These are phyloP conservation scores for Antheraea pernyi DNA, from an alignment of 1,140 invertebrate species.

Conservation along the genomic window DNA sequence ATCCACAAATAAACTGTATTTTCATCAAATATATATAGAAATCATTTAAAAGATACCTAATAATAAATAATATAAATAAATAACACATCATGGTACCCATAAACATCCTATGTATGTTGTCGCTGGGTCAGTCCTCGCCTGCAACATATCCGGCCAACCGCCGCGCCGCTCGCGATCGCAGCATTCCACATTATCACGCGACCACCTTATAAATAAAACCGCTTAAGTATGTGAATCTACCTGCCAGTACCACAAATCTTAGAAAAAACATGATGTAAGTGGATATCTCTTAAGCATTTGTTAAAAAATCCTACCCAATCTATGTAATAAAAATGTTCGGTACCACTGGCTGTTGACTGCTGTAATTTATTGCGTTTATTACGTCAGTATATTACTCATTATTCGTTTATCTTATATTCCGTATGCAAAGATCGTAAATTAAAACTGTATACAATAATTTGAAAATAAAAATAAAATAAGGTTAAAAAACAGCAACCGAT, in stretches of 20 bases:
- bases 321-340: slow-evolving; percentile 6
- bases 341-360: slow-evolving; percentile 12
- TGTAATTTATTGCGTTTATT: too few relatives aligned
- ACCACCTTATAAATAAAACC: slow-evolving; percentile 72
- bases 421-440: too few relatives aligned
- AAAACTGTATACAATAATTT: neutral
- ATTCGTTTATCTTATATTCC: too few relatives aligned
- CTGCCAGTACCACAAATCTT: slow-evolving; percentile 57
- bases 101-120: neutral
- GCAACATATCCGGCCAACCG: slow-evolving; percentile 10
- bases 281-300: too few relatives aligned
- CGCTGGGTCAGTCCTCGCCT: neutral
- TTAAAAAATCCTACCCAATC: too few relatives aligned
- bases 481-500: too few relatives aligned
- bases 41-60: too few relatives aligned
- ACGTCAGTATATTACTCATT: too few relatives aligned
- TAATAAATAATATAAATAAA: too few relatives aligned
- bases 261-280: slow-evolving; percentile 34
- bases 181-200: slow-evolving; percentile 69
- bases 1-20: too few relatives aligned
- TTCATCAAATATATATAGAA: too few relatives aligned
- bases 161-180: slow-evolving; percentile 42
- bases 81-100: neutral
- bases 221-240: slow-evolving; percentile 52
- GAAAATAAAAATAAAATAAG: too few relatives aligned